These are phyloP conservation scores for Aphelocoma californica DNA, from an alignment of 2,797 vertebrate species.

Conservation along the genomic window DNA sequence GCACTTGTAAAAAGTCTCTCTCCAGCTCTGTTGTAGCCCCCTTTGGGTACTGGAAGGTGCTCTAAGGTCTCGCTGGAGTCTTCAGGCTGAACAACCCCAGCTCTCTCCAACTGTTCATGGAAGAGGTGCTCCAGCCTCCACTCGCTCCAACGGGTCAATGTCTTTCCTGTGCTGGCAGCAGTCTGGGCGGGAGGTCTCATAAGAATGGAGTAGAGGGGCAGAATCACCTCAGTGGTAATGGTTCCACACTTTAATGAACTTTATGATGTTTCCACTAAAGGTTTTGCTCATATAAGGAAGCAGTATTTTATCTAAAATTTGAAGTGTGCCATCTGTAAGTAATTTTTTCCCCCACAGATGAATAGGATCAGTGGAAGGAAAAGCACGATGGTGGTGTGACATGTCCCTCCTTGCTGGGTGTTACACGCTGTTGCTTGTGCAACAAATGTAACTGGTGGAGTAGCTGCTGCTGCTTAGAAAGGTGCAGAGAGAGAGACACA, in stretches of 20 bases:
- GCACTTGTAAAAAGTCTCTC: not conserved
- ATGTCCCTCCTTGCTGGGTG: not conserved
- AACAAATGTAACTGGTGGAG: accelerated
- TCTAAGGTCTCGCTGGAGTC: not conserved
- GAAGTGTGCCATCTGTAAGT: not conserved
- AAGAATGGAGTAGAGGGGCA: not conserved
- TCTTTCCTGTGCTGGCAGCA: no score
- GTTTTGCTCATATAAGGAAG: not conserved
- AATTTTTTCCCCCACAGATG: accelerated
- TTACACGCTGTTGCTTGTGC: accelerated
- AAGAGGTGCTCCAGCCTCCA: not conserved
- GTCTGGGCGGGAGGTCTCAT: not conserved
- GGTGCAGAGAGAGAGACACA: not conserved
- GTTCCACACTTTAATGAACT: not conserved
- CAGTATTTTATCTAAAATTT: not conserved
- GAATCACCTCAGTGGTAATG: not conserved
- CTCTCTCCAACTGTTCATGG: not conserved
- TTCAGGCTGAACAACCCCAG: not conserved
- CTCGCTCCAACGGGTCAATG: not conserved
- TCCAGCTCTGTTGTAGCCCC: not conserved
- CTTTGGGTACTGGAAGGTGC: not conserved
- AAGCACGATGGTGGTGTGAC: not conserved
- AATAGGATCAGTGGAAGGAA: not conserved
- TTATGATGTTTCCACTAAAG: not conserved
- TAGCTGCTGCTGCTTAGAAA: not conserved